Evolutionary conservation across 2,888 invertebrate species (phyloP).

Genomic region (Sialis fuliginosa): DNA sequence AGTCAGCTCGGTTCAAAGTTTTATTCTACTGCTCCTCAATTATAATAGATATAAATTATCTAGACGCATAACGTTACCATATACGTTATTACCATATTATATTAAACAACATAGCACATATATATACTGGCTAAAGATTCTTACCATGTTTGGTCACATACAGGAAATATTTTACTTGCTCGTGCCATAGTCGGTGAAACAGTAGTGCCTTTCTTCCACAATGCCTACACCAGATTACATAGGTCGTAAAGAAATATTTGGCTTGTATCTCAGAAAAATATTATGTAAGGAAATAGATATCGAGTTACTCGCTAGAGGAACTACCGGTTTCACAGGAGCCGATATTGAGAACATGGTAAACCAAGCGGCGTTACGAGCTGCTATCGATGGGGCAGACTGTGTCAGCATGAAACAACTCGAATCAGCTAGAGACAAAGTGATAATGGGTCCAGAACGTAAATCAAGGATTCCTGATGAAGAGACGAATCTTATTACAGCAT

Average conservation of each 20-base stretch:
- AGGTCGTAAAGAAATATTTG: constrained; percentile 84
- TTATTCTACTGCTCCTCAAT: no score
- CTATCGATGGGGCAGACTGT: constrained; percentile 73
- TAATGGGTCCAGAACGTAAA: constrained; percentile 89
- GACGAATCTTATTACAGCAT: constrained; percentile 84
- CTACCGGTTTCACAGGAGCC: constrained; percentile 96
- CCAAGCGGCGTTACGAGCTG: constrained; percentile 74
- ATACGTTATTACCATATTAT: no score
- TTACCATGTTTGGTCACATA: no score
- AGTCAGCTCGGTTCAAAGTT: no score
- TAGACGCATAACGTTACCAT: no score
- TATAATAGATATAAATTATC: no score
- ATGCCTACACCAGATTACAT: constrained; percentile 80
- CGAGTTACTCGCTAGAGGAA: constrained; percentile 70
- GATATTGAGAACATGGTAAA: constrained; percentile 97
- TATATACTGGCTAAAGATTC: no score
- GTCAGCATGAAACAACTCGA: constrained; percentile 92
- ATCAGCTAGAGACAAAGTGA: constrained; percentile 83
- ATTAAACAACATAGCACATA: no score
- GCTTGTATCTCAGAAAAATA: constrained; percentile 71
- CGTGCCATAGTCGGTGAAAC: constrained; percentile 98
- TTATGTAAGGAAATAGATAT: constrained; percentile 63
- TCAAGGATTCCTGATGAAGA: constrained; percentile 81
- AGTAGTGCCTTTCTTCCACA: constrained; percentile 88
- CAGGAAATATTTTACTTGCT: constrained; percentile 93